phyloP scores from a whole-genome alignment of 2,113 vertebrate genomes.

The Sander lucioperca region DNA sequence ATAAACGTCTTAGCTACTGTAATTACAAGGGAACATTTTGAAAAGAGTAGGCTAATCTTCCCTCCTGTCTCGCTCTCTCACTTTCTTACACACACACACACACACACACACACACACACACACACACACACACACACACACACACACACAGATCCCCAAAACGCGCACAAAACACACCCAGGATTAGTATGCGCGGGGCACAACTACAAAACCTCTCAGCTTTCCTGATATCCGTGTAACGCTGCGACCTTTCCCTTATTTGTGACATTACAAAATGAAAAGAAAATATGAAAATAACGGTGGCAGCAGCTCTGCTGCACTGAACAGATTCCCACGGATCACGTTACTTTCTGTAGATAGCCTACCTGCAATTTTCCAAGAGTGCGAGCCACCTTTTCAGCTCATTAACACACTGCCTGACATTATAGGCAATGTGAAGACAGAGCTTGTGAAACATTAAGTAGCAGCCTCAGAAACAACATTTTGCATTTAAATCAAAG shows the following conservation, averaged over 20 bases:
- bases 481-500: background rate
- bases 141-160: conserved; percentile 14
- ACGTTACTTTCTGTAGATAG: conserved; percentile 54
- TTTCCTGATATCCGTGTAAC: background rate
- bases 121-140: conserved; percentile 4
- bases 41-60: conserved; percentile 18
- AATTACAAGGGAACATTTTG: conserved; percentile 51
- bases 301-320: background rate
- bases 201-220: conserved; percentile 35
- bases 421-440: background rate
- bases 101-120: too few species aligned
- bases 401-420: conserved; percentile 20
- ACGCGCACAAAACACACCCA: conserved; percentile 37
- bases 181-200: conserved; percentile 62
- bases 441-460: background rate
- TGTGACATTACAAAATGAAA: background rate
- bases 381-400: conserved; percentile 32
- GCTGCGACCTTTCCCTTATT: background rate
- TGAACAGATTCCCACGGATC: conserved; percentile 8
- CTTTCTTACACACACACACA: background rate
- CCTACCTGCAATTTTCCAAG: conserved; percentile 39
- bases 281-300: background rate
- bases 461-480: background rate
- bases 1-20: conserved; percentile 31
- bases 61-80: background rate